Evolutionary conservation across 2,888 invertebrate genomes (phyloP), one percentile per base, ranked within the genome.

Genomic region (Oxyteleia sp.): DNA sequence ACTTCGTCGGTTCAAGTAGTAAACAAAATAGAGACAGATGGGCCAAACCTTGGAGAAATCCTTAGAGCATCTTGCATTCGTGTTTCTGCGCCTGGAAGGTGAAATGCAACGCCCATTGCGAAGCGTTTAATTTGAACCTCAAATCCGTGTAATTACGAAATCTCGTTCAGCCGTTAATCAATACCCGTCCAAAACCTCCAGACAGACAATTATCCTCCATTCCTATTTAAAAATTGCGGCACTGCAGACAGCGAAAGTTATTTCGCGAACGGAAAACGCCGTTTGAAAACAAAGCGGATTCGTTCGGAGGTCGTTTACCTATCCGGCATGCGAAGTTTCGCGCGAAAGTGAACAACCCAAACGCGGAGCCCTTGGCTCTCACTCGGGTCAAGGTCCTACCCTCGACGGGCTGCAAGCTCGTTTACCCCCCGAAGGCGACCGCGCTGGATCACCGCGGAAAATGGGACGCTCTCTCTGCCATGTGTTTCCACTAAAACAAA

Each of bases 341-440:
- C 78, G 87, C 71, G 85, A 87, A 87, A 84, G 72, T 87, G 87
- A 87, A 87, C 84, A 88, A 89, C 89, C 92, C 89, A 88, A 91
- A 90, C 88, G 91, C 26, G 41, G 38, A 89, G 91, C 91, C 88
- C 89, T 89, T 87, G 85, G 86, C 86, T 80, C 84, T 83, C 82
- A n/a, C n/a, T 45, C 61, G 88, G 90, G 90, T 91, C 91, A 91
- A 90, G 91, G 90, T 89, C 90, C 85, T 88, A 74, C 85, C 87
- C 84, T 84, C 85, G 80, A 72, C 78, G 84, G 86, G 57, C 71
- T 75, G 61, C 87, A 87, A 78, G 89, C 87, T 88, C 88, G 88
- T 89, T 88, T 88, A 86, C 89, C 89, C 89, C 86, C 87, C 82
- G 35, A 18, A 49, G 68, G 41, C 71, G 59, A 57, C 79, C 80